A percentile compares a stretch with the other conserved stretches of the same genome.
These are phyloP conservation scores for Meteorus sp. DNA, from an alignment of 1,140 invertebrate genomes.

Conservation along the genomic window DNA sequence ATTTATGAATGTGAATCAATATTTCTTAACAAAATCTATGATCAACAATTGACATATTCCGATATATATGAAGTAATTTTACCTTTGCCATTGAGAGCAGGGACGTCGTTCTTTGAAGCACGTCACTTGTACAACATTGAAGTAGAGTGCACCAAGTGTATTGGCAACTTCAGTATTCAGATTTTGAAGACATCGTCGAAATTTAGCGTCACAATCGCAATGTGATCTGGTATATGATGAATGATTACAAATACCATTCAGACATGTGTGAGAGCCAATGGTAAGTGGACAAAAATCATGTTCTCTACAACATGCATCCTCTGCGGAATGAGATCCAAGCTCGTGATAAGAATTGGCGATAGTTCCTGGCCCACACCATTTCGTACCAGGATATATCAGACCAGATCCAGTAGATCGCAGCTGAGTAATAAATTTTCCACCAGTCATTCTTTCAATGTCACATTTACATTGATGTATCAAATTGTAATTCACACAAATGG, in stretches of 20 bases:
- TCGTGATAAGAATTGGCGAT: slow-evolving; percentile 66
- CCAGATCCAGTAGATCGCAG: slow-evolving; percentile 43
- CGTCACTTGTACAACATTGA: slow-evolving; percentile 69
- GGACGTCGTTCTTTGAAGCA: slow-evolving; percentile 69
- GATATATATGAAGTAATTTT: slow-evolving; percentile 24
- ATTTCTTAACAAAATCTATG: background rate
- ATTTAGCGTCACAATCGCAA: slow-evolving; percentile 72
- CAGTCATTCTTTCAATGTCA: no score
- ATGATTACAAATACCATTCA: slow-evolving; percentile 69
- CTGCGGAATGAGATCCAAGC: slow-evolving; percentile 65
- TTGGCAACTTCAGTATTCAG: slow-evolving; percentile 70
- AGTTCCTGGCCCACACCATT: slow-evolving; percentile 76
- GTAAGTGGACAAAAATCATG: slow-evolving; percentile 74
- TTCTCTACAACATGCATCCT: slow-evolving; percentile 75
- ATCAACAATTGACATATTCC: background rate
- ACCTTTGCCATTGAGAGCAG: slow-evolving; percentile 68
- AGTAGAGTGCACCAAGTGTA: slow-evolving; percentile 70
- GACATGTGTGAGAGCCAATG: slow-evolving; percentile 64
- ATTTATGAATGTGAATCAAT: no score
- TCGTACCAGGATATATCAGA: slow-evolving; percentile 66
- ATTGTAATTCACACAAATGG: no score
- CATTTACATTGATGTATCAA: no score
- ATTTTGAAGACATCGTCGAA: slow-evolving; percentile 68
- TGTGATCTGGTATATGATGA: slow-evolving; percentile 71
- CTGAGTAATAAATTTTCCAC: slow-evolving; percentile 24